Evolutionary conservation across 2,797 vertebrate species (phyloP), one percentile per base, ranked within the genome.

Genomic region (Tarsius wallacei): DNA sequence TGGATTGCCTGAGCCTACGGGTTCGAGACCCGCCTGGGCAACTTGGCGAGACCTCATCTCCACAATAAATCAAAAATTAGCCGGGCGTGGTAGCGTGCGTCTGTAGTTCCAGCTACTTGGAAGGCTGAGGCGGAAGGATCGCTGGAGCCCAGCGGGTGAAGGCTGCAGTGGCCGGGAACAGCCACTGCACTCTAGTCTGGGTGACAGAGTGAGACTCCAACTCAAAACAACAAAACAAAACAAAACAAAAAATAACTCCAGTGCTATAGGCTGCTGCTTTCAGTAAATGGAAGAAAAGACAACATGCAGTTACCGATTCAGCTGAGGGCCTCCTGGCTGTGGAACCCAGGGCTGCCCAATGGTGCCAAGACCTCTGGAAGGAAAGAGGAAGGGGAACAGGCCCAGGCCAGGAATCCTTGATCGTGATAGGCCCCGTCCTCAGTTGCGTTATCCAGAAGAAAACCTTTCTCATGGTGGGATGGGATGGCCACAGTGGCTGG

Each of bases 201-300:
- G n/a, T n/a, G n/a, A n/a, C n/a, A n/a, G n/a, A n/a, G n/a, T n/a
- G n/a, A n/a, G n/a, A n/a, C n/a, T n/a, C n/a, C n/a, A n/a, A n/a
- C n/a, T n/a, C n/a, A n/a, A n/a, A n/a, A n/a, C n/a, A n/a, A n/a
- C n/a, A n/a, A n/a, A n/a, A n/a, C n/a, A n/a, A n/a, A n/a, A n/a
- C n/a, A n/a, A n/a, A n/a, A n/a, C n/a, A n/a, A 95, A 97, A 98
- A 97, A 90, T 93, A 96, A 80, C 73, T 10, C 7, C 14, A 13
- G 68, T 88, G 31, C 74, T 92, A 26, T 80, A 81, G 84, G 83
- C 86, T 97, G 89, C 96, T 95, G 70, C 61, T 97, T 96, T 91
- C 97, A 96, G 71, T 94, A 96, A 90, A 31, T 84, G 64, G 64
- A 31, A 42, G 26, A 68, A 68, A 93, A 68, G 57, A 61, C 36